Conservation (phyloP, 2,888 invertebrate genomes). For the Oscheius sp. region DNA sequence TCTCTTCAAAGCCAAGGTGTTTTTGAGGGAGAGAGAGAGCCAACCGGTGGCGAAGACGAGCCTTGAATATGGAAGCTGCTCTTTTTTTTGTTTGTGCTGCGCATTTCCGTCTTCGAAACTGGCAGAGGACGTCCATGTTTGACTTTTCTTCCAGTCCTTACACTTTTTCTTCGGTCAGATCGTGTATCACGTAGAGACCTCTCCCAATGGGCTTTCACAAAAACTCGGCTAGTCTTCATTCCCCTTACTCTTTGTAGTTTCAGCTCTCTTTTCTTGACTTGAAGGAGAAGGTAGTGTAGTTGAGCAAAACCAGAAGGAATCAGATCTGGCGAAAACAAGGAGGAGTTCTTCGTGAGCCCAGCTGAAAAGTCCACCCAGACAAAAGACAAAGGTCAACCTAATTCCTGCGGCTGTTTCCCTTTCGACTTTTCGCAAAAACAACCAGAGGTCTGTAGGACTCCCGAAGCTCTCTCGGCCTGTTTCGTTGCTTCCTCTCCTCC, state of each 20-base stretch:
- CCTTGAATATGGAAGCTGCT: background rate
- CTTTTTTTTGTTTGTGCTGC: conserved; percentile 11
- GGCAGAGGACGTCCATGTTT: conserved; percentile 15
- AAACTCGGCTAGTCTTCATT: background rate
- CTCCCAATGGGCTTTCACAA: too few species aligned
- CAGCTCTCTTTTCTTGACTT: background rate
- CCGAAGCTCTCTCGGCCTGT: too few species aligned
- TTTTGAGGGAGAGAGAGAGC: background rate
- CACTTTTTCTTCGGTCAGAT: background rate
- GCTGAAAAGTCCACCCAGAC: too few species aligned
- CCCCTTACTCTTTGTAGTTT: background rate
- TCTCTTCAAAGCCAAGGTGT: background rate
- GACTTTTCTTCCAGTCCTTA: conserved; percentile 8
- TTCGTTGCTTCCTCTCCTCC: too few species aligned
- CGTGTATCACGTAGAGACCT: background rate
- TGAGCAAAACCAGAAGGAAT: too few species aligned
- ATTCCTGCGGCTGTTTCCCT: background rate
- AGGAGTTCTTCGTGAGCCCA: background rate
- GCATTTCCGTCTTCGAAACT: conserved; percentile 17
- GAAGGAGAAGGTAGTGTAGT: background rate
- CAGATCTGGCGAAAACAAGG: too few species aligned
- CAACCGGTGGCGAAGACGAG: background rate
- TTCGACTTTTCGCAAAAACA: background rate
- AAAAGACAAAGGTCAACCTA: conserved; percentile 19
- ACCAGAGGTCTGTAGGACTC: too few species aligned